Evolutionary conservation across 92 coral and sea anemone species (phyloP).

Genomic region (Porites rus): DNA sequence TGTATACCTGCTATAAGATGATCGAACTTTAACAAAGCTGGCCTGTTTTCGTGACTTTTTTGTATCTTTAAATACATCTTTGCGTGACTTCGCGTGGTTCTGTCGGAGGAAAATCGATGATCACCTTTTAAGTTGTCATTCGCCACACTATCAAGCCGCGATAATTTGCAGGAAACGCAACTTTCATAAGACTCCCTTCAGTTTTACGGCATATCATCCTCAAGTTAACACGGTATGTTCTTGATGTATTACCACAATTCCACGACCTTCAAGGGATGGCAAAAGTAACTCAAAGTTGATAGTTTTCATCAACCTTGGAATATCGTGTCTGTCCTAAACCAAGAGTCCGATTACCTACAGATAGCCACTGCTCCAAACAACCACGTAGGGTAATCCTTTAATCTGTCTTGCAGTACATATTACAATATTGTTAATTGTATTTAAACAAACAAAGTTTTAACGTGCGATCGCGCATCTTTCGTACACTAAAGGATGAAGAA

Average conservation of each 20-base stretch:
- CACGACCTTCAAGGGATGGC: background rate
- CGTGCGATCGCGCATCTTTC: background rate
- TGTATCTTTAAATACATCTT: background rate
- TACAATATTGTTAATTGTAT: background rate
- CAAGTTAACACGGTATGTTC: constrained; percentile 10
- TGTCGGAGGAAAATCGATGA: constrained; percentile 6
- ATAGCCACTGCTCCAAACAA: background rate
- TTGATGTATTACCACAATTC: background rate
- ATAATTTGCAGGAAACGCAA: constrained; percentile 31
- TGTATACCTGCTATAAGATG: background rate
- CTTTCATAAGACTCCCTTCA: background rate
- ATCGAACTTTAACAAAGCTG: background rate
- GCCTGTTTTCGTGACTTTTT: background rate
- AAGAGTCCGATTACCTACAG: background rate
- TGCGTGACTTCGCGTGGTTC: constrained; percentile 43
- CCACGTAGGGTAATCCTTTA: constrained; percentile 24
- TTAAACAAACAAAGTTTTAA: constrained; percentile 32
- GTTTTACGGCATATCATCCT: background rate
- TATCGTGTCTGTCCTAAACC: background rate
- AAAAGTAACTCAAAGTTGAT: too few species aligned
- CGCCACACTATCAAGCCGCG: constrained; percentile 26
- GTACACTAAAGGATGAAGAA: background rate
- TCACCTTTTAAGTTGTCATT: constrained; percentile 20
- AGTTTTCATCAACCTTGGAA: background rate
- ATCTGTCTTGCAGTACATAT: constrained; percentile 40